Base-by-base conservation (phyloP, 2,888 invertebrate genomes). In the Scaptomyza flava region DNA sequence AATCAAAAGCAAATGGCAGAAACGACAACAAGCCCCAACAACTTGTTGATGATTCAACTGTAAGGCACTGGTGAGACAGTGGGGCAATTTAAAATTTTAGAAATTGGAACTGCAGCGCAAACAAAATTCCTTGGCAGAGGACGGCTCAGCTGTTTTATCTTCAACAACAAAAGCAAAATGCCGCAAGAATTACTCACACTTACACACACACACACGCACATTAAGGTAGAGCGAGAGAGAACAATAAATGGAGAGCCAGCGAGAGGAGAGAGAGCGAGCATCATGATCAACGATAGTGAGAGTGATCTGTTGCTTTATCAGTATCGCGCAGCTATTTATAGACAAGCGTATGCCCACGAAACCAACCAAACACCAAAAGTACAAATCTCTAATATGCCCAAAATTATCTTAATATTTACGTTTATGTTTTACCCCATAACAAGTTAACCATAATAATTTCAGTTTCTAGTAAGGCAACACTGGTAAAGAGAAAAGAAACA, bases 241-340 rank as follows among this genome's bases (percentile, higher is more conserved):
- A 7, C 20, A 34, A 41, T 47, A 54, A 34, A 17, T 5, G 46
- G 5, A 45, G 45, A 62, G 53, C 51, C 31, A 9, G n/a, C n/a
- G 34, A 43, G 46, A 47, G 58, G n/a, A 34, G 23, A 50, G 50
- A 50, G 50, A 56, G 58, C 20, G 14, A 12, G 50, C 17, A 43
- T 34, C 31, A 20, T 47, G 54, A 70, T 73, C 74, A 77, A 47
- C 66, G 79, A 79, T 74, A 77, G 82, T 67, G 79, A 82, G 82
- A 81, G 82, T 77, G 80, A 79, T 81, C 82, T 81, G 69, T 62
- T 77, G 68, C 76, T 82, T 79, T 81, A 81, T 81, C 79, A 82
- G 79, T 65, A 38, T 45, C 56, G 45, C 38, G 48, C 59, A 64
- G 61, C 63, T 82, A 81, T 78, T 78, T 82, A 45, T 75, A 82